Base-by-base conservation (phyloP, 2,113 vertebrate species). In the Chunga burmeisteri region DNA sequence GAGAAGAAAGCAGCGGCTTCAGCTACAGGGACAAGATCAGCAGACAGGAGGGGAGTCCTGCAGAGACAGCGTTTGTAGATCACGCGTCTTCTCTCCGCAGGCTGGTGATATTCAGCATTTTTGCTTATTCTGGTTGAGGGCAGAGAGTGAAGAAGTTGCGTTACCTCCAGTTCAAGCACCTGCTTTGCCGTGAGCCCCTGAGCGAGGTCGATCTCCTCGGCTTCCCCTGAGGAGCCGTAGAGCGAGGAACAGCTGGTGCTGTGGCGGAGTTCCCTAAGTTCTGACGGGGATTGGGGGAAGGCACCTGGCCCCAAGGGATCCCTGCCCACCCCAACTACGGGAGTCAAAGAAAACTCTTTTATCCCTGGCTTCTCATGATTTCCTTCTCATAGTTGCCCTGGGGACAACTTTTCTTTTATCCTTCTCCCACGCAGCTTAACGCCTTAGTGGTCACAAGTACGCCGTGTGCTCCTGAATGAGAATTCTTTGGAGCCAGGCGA, bases 51-150 rank as follows among this genome's bases (percentile, higher is more conserved):
- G 3, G 21, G 30, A 5, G 10, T 10, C 4, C 50, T 34, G 36
- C 19, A 4, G 38, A 11, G 21, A 5, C 34, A 4, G 32, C 0
- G 2, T 30, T 6, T 42, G 21, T 21, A 23, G 30, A 21, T 70
- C 71, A 9, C 5, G 20, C 40, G 8, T 32, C 47, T 56, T 16
- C 68, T 71, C 44, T 26, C 75, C 12, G 1, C 5, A 4, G 90
- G 44, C 32, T 49, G 44, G 38, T 22, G 44, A 13, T 32, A 38
- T 11, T 18, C 66, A 40, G 46, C 8, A 1, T 13, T 20, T 82
- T 52, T 65, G 34, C n/a, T 56, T 46, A 26, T 86, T 61, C 81
- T 56, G 27, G 10, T 23, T 8, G 52, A 34, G 14, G 30, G 86
- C 86, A 36, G 70, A 40, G 81, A 61, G 27, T 25, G 22, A 29